Evolutionary conservation across 1,140 invertebrate species (phyloP).

Genomic region (Zaprionus camerounensis): DNA sequence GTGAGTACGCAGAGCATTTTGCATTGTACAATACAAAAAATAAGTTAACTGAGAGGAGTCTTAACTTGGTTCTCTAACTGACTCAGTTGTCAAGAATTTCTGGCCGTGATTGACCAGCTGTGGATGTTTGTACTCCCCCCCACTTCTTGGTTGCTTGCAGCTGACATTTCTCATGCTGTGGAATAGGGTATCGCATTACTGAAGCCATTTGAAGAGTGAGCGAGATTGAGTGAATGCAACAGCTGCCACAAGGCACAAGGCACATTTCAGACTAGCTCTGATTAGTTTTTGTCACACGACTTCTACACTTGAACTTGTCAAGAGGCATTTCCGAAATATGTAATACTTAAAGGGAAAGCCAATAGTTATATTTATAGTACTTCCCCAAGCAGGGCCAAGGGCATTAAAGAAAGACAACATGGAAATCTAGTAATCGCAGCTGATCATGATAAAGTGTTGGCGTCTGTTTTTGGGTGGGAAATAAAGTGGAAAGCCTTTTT

Average conservation of each 20-base stretch:
- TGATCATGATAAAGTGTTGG: conserved; percentile 29
- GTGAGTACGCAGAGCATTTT: conserved; percentile 46
- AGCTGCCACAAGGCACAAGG: conserved; percentile 43
- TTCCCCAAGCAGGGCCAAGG: conserved; percentile 24
- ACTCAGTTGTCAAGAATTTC: neutral
- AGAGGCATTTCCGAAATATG: conserved; percentile 16
- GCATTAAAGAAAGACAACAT: conserved; percentile 20
- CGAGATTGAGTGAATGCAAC: conserved; percentile 47
- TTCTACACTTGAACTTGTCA: neutral
- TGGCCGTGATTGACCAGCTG: conserved; percentile 18
- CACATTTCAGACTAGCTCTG: conserved; percentile 5
- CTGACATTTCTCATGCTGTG: conserved; percentile 26
- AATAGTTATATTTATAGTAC: conserved; percentile 3
- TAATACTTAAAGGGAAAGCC: conserved; percentile 6
- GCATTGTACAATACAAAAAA: neutral
- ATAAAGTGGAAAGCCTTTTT: neutral
- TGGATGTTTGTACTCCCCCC: neutral
- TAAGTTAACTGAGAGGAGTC: neutral
- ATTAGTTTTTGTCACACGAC: conserved; percentile 54
- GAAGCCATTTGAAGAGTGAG: conserved; percentile 42
- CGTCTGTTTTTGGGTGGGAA: conserved; percentile 2
- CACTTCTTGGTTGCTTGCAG: conserved; percentile 6
- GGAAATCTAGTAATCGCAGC: neutral
- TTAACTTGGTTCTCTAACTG: neutral
- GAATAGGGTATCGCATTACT: conserved; percentile 48